Conservation (phyloP, 1,140 invertebrate genomes). For the Macrotrachela quadricornifera region DNA sequence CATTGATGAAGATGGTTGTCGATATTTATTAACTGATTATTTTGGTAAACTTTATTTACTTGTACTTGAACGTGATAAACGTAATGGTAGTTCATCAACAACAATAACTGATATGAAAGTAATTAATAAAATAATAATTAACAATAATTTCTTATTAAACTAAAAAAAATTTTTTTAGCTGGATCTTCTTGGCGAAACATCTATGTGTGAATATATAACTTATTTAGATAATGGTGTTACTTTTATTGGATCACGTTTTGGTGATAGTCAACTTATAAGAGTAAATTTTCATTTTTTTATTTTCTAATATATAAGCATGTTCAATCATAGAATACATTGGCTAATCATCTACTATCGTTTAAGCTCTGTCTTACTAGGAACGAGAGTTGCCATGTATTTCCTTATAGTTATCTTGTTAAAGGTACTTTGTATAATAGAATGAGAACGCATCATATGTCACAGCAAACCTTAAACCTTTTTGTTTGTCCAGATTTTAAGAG, state of each 20-base stretch:
- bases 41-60: slow-evolving; percentile 85
- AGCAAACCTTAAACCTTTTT: no score
- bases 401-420: no score
- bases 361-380: no score
- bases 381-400: no score
- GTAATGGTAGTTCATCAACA: slow-evolving; percentile 57
- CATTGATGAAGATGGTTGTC: slow-evolving; percentile 66
- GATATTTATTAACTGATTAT: slow-evolving; percentile 83
- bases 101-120: slow-evolving; percentile 13
- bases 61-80: slow-evolving; percentile 63
- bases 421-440: no score
- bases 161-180: background rate
- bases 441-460: no score
- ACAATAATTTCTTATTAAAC: background rate
- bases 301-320: no score
- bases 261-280: slow-evolving; percentile 84
- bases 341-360: no score
- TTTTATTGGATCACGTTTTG: slow-evolving; percentile 81
- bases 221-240: slow-evolving; percentile 95
- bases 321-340: no score
- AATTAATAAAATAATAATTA: background rate
- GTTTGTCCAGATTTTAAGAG: no score
- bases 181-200: slow-evolving; percentile 42
- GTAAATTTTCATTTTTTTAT: slow-evolving; percentile 10
- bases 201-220: slow-evolving; percentile 90